Evolutionary conservation across 1,140 invertebrate genomes (phyloP), one percentile per base, ranked within the genome.

Genomic region (Trissolcus basalis): DNA sequence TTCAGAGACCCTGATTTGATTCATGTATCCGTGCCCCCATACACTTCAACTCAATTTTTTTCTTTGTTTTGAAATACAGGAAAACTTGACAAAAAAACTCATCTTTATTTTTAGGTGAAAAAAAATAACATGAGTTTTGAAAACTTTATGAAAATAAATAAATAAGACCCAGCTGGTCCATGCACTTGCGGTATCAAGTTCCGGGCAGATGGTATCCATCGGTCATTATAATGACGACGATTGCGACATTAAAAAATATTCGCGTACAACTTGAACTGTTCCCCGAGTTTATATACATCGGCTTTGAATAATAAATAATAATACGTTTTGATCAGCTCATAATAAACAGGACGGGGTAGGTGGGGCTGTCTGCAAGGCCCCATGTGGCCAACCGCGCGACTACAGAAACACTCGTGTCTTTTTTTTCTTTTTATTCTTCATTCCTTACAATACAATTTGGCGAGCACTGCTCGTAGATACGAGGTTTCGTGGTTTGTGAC

Each of bases 241-340:
- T 82, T 80, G 81, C 73, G 68, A 80, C 80, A 79, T 58, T 84
- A 78, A 77, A 79, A 61, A 44, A 82, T 80, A 78, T 53, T 55
- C 71, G 60, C 55, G 61, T 74, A 78, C 53, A 63, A 53, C 63
- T 69, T 78, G n/a, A 58, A 58, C 71, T 39, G 69, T 73, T 70
- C 49, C 56, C 59, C 36, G 41, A 11, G 19, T 35, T 75, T 54
- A 63, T 78, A 82, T 79, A 80, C 79, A 56, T 27, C 19, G 74
- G 60, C 55, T 73, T 77, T 72, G 77, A 82, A 80, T 82, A 82
- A 82, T 79, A 63, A 80, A 79, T 81, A 80, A 85, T 81, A 68
- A 83, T 77, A 78, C 77, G 49, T 67, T 81, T 64, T 79, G 79
- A 80, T 72, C 50, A 51, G 36, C 58, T 49, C 45, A 81, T 68